These are phyloP conservation scores for Drosophila guanche DNA, from an alignment of 1,140 invertebrate species.

Conservation along the genomic window DNA sequence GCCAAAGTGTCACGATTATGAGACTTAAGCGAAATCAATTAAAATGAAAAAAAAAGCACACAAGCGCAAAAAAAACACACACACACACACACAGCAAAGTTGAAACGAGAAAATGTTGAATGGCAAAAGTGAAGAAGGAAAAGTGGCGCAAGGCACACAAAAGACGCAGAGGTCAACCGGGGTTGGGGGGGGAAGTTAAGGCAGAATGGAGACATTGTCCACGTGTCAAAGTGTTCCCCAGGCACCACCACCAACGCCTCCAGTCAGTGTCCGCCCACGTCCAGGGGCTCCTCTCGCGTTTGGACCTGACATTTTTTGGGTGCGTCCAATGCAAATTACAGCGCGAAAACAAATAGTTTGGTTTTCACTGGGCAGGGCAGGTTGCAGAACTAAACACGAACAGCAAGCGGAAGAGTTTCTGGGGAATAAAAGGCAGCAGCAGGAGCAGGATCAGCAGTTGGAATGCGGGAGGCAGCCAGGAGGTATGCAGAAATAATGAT, in stretches of 20 bases:
- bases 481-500: too few relatives aligned
- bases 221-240: slow-evolving; percentile 68
- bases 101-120: slow-evolving; percentile 6
- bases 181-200: neutral
- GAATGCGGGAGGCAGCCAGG: too few relatives aligned
- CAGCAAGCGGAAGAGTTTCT: too few relatives aligned
- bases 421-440: too few relatives aligned
- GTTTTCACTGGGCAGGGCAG: neutral
- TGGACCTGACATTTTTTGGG: slow-evolving; percentile 37
- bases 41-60: slow-evolving; percentile 41
- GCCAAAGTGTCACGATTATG: slow-evolving; percentile 81
- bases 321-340: slow-evolving; percentile 67
- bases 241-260: slow-evolving; percentile 11
- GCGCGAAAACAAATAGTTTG: slow-evolving; percentile 61
- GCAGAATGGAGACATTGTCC: slow-evolving; percentile 30
- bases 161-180: too few relatives aligned
- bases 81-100: neutral
- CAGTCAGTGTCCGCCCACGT: neutral
- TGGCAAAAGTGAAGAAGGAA: slow-evolving; percentile 35
- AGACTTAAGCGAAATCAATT: slow-evolving; percentile 81
- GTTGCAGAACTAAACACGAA: neutral
- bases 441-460: too few relatives aligned
- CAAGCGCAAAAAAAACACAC: neutral
- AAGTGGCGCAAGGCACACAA: slow-evolving; percentile 34
- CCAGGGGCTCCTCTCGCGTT: neutral